Conservation (phyloP, 2,797 vertebrate genomes). For the Heterohyrax brucei region DNA sequence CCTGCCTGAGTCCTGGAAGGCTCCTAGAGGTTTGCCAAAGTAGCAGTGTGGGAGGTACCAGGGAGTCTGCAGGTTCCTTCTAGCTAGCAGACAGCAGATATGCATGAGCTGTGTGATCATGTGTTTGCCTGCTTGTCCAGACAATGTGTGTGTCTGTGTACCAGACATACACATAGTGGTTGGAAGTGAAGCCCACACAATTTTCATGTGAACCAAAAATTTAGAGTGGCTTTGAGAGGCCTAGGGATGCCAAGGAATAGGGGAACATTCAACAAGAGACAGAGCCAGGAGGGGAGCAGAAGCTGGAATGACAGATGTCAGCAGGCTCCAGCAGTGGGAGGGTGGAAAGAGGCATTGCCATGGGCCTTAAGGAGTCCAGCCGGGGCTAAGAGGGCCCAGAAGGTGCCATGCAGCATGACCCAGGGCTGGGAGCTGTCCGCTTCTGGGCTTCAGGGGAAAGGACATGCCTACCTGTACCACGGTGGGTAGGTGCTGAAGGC, state of each 20-base stretch:
- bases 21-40: background rate
- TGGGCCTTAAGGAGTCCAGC: background rate
- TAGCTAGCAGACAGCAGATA: background rate
- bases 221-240: background rate
- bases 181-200: background rate
- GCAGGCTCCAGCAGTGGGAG: background rate
- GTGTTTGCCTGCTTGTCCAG: accelerated
- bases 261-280: background rate
- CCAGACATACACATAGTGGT: background rate
- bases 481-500: slow-evolving; percentile 84
- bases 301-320: background rate
- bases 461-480: slow-evolving; percentile 84
- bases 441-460: background rate
- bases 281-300: background rate
- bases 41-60: background rate
- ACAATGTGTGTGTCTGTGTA: background rate
- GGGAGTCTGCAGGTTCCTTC: background rate
- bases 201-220: background rate
- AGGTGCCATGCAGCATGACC: no score
- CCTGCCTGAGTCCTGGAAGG: background rate
- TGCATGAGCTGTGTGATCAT: background rate
- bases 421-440: background rate
- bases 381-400: background rate
- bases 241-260: background rate
- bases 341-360: background rate